Base-by-base conservation (phyloP, 2,113 vertebrate genomes). In the Terrapene triunguis region DNA sequence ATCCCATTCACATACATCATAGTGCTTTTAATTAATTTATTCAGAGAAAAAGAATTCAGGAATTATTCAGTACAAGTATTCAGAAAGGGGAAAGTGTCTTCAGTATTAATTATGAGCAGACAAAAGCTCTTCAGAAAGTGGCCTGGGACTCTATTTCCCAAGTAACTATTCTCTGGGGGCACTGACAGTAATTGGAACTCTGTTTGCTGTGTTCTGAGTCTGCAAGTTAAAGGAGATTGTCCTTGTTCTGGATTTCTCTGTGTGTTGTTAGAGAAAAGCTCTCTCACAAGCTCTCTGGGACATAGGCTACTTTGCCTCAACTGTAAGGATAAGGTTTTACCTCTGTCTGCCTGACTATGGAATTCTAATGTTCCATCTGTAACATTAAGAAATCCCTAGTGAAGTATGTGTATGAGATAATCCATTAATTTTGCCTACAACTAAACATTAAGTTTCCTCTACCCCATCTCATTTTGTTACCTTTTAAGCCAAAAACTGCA, bases 41-140 rank as follows among this genome's bases (percentile, higher is more conserved):
- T 91, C 84, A 69, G 89, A 86, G 29, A 50, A 51, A 53, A 92
- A 91, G 54, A 93, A 96, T 80, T 32, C 25, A 81, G 74, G 59
- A 92, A 81, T 87, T 97, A 53, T 85, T 72, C 85, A 94, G 80
- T 22, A 89, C 62, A 10, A 62, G 55, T 62, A 85, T 85, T 97
- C 91, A 93, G 79, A 94, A 87, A 88, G 89, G 93, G 17, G 72
- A 88, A 94, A 87, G 47, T 89, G 65, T 96, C 87, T 93, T 94
- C 91, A 81, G 19, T 87, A 95, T 97, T 97, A 98, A 98, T 95
- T 96, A 96, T 85, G 84, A 89, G 86, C 84, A 92, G 81, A 89
- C 69, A 79, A 74, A 93, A 94, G 53, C 93, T 93, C 90, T 96
- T 95, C 88, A 80, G 96, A 93, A 93, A 86, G 54, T 90, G 84